Evolutionary conservation across 2,888 invertebrate genomes (phyloP).

Genomic region (Oscheius sp.): DNA sequence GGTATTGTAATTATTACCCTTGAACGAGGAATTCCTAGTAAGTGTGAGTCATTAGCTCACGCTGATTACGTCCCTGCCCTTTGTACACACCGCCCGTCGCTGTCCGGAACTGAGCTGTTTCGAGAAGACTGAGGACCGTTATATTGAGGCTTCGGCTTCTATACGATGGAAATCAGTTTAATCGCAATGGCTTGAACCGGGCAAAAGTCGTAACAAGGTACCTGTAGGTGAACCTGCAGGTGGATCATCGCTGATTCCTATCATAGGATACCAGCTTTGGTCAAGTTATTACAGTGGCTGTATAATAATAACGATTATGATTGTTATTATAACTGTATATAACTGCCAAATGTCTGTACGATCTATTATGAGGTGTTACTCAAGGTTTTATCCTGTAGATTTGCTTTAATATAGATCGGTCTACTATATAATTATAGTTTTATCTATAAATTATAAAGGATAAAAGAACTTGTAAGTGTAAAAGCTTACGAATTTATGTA

Average conservation of each 20-base stretch:
- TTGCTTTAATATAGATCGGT: no score
- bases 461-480: no score
- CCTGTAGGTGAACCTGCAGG: conserved; percentile 78
- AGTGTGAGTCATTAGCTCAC: conserved; percentile 78
- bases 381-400: no score
- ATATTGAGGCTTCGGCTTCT: conserved; percentile 15
- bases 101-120: conserved; percentile 71
- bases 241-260: conserved; percentile 55
- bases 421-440: no score
- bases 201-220: conserved; percentile 78
- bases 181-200: conserved; percentile 57
- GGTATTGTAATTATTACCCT: conserved; percentile 77
- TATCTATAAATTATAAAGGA: no score
- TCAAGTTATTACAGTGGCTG: neutral
- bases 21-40: conserved; percentile 80
- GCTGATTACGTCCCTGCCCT: conserved; percentile 79
- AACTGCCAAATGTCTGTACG: neutral
- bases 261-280: neutral
- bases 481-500: neutral
- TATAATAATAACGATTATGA: no score
- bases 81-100: conserved; percentile 81
- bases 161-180: conserved; percentile 35
- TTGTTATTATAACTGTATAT: neutral
- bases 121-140: conserved; percentile 43
- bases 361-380: neutral